Conservation (phyloP, 2,888 invertebrate genomes). For the Margaritifera margaritifera region DNA sequence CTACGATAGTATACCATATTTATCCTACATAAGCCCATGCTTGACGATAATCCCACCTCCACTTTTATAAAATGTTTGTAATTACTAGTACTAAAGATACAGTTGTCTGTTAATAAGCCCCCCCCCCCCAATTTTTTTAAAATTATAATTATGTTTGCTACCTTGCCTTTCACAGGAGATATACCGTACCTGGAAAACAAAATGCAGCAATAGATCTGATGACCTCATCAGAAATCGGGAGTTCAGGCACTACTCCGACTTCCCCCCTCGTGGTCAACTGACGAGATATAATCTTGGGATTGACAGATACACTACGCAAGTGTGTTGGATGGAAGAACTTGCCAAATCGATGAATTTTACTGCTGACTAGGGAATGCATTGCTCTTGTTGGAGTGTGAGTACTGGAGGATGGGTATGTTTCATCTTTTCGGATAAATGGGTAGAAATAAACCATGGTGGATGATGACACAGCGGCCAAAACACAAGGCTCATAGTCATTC, state of each 20-base stretch:
- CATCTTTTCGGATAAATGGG: slow-evolving; percentile 50
- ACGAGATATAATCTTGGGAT: slow-evolving; percentile 25
- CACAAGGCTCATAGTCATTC: slow-evolving; percentile 54
- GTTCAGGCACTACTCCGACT: slow-evolving; percentile 19
- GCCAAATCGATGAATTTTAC: not conserved
- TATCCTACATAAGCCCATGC: too few relatives aligned
- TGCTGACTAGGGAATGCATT: not conserved
- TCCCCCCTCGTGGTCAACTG: slow-evolving; percentile 27
- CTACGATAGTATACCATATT: too few relatives aligned
- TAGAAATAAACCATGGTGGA: slow-evolving; percentile 61
- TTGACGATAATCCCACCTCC: too few relatives aligned
- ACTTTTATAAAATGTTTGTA: too few relatives aligned
- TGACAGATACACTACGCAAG: slow-evolving; percentile 16
- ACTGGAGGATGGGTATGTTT: slow-evolving; percentile 54
- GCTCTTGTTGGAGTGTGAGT: not conserved
- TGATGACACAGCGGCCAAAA: slow-evolving; percentile 60
- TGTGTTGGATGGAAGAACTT: slow-evolving; percentile 10
- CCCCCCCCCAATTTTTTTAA: too few relatives aligned
- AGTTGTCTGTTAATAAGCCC: too few relatives aligned
- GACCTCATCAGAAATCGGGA: slow-evolving; percentile 63
- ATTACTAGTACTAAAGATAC: too few relatives aligned
- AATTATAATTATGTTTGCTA: too few relatives aligned
- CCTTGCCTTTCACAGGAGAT: not conserved
- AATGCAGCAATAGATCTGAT: slow-evolving; percentile 61
- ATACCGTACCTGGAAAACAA: slow-evolving; percentile 66